Evolutionary conservation across 2,888 invertebrate genomes (phyloP), one percentile per base, ranked within the genome.

Genomic region (Buathra laborator): DNA sequence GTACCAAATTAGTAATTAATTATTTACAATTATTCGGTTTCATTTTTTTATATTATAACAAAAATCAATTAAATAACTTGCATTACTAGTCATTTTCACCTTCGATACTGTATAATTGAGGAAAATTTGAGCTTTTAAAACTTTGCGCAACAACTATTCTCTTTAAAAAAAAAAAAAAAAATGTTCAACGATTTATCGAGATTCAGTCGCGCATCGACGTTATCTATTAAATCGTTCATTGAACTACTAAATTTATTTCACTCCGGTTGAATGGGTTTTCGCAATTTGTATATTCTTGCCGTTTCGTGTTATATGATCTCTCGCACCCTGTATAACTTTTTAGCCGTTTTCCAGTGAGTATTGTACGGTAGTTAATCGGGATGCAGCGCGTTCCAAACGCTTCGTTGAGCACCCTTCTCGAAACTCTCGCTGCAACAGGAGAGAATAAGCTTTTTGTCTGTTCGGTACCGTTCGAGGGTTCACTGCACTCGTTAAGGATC

Each of bases 401-500:
- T 78, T 14, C 75, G 66, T 46, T 66, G 71, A 82, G 51, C 67
- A 64, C 62, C 70, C 76, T 59, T 77, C 59, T 24, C 62, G 37
- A 19, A 56, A 14, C 44, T 72, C 14, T 7, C 29, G 44, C 32
- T 67, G 53, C 59, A 19, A 32, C 67, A 83, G 48, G 66, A 77
- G 29, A 78, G 53, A 83, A 77, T 76, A 72, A 72, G 68, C 48
- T 48, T 83, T 83, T 78, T 74, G 59, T 74, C 62, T 44, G 37
- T 78, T 43, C 48, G 68, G 68, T 29, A 64, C 37, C 44, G 51
- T 78, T 48, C 19, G 29, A 48, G 62, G 59, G 83, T 83, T 83
- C 62, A 74, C 67, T 83, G 62, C n/a, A 44, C 67, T 67, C 19
- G 64, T 64, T 43, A 53, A 51, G 74, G 78, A 78, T 83, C 83